Evolutionary conservation across 2,113 vertebrate species (phyloP).

Genomic region (Zeus faber): DNA sequence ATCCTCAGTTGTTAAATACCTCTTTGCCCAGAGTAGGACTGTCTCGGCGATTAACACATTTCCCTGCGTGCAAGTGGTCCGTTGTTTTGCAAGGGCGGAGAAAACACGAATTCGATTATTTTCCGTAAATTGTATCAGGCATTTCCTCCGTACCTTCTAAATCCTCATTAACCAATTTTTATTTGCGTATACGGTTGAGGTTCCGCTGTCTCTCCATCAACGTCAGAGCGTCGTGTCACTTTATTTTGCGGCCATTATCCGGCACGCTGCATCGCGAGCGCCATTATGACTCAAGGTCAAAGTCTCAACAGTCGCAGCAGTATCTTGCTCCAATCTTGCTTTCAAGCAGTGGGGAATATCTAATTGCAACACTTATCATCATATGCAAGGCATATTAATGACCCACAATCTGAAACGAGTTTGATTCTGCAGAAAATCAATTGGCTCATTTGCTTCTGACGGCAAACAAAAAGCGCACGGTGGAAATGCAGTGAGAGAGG

Average conservation of each 20-base stretch:
- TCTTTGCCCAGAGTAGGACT: conserved; percentile 60
- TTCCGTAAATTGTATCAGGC: no score
- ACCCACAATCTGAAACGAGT: conserved; percentile 61
- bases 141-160: no score
- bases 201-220: no score
- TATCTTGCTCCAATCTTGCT: neutral
- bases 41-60: conserved; percentile 69
- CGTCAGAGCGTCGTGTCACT: no score
- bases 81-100: conserved; percentile 64
- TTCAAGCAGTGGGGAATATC: conserved; percentile 9
- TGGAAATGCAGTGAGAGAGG: conserved; percentile 39
- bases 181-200: no score
- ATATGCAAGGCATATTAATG: conserved; percentile 42
- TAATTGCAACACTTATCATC: conserved; percentile 19
- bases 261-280: no score
- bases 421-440: conserved; percentile 69
- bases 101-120: no score
- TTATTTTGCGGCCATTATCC: no score
- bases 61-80: conserved; percentile 50
- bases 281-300: no score
- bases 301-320: no score
- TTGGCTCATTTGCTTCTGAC: conserved; percentile 65
- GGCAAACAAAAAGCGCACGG: conserved; percentile 55
- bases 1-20: conserved; percentile 69
- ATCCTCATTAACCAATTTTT: no score